These are phyloP conservation scores for Pyralis farinalis DNA, from an alignment of 2,888 invertebrate species.

Conservation along the genomic window DNA sequence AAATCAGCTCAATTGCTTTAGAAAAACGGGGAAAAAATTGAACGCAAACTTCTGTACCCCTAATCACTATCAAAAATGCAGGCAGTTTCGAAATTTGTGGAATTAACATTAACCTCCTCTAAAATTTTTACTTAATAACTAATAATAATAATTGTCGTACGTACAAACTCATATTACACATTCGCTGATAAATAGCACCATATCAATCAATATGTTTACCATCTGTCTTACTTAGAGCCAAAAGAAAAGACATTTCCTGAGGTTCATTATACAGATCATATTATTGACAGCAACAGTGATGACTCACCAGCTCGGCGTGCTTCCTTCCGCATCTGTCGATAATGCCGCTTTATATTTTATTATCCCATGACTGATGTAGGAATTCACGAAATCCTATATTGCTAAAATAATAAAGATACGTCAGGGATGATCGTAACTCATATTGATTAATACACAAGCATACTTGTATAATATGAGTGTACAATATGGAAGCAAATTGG, in stretches of 20 bases:
- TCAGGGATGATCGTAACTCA: not conserved
- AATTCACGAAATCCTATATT: constrained; percentile 15
- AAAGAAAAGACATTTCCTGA: constrained; percentile 6
- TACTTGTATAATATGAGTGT: too few species aligned
- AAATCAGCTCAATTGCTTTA: too few species aligned
- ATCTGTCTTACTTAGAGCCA: constrained; percentile 4
- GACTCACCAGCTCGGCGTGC: not conserved
- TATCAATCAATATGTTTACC: constrained; percentile 1
- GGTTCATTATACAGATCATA: constrained; percentile 8
- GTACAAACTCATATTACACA: too few species aligned
- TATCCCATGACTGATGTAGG: constrained; percentile 16
- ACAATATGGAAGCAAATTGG: not conserved
- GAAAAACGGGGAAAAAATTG: too few species aligned
- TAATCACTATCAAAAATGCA: too few species aligned
- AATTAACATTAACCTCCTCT: too few species aligned
- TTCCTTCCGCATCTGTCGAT: constrained; percentile 7
- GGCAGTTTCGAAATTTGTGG: too few species aligned
- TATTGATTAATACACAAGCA: too few species aligned
- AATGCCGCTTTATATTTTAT: constrained; percentile 10
- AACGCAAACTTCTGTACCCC: too few species aligned
- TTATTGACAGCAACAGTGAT: not conserved
- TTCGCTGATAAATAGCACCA: not conserved
- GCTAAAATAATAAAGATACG: constrained; percentile 8
- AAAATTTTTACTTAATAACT: too few species aligned
- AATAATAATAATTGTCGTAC: too few species aligned